Evolutionary conservation across 1,140 invertebrate species (phyloP).

Genomic region (Helicoverpa armigera): DNA sequence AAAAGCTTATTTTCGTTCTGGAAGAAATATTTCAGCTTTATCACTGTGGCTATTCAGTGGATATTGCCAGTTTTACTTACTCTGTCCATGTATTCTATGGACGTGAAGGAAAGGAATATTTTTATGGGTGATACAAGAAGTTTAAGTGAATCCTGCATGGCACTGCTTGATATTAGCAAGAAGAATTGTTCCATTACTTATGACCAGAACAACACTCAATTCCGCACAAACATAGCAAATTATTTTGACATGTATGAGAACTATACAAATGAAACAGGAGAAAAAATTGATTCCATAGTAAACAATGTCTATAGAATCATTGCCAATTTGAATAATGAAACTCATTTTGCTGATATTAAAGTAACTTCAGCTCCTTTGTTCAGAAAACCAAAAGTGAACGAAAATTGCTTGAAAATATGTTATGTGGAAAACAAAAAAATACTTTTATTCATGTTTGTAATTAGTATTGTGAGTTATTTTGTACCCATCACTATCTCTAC

Average conservation of each 20-base stretch:
- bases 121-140: slow-evolving; percentile 59
- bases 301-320: slow-evolving; percentile 74
- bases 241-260: slow-evolving; percentile 68
- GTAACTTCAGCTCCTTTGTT: slow-evolving; percentile 60
- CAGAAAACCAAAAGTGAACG: slow-evolving; percentile 65
- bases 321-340: slow-evolving; percentile 71
- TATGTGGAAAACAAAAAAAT: slow-evolving; percentile 74
- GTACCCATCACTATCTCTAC: slow-evolving; percentile 79
- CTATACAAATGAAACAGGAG: slow-evolving; percentile 58
- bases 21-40: slow-evolving; percentile 71
- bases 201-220: slow-evolving; percentile 55
- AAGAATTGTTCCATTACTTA: slow-evolving; percentile 58
- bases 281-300: slow-evolving; percentile 67
- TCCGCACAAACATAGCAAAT: slow-evolving; percentile 65
- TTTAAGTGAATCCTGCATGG: slow-evolving; percentile 68
- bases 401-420: slow-evolving; percentile 77
- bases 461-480: slow-evolving; percentile 77
- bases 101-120: slow-evolving; percentile 62
- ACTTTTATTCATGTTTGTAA: slow-evolving; percentile 74
- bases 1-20: slow-evolving; percentile 58
- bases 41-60: slow-evolving; percentile 74
- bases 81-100: slow-evolving; percentile 74
- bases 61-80: slow-evolving; percentile 69
- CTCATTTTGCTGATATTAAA: slow-evolving; percentile 63
- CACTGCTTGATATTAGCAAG: slow-evolving; percentile 67